Evolutionary conservation across 2,113 vertebrate genomes (phyloP).

Genomic region (Piaya cayana): DNA sequence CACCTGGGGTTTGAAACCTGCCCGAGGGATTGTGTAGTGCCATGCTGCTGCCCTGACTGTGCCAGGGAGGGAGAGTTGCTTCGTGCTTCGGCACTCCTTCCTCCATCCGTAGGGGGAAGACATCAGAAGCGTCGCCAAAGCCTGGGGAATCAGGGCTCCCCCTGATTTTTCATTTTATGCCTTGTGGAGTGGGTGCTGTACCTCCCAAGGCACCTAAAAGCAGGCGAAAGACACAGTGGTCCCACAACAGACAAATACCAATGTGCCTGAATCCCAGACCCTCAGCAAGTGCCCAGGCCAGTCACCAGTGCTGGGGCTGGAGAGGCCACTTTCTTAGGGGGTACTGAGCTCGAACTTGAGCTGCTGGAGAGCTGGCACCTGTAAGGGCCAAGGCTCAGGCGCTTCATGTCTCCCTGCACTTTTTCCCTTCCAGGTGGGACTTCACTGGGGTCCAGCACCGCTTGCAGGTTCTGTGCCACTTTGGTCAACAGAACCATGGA

Average conservation of each 20-base stretch:
- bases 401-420: background rate
- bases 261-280: background rate
- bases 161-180: background rate
- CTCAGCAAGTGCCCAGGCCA: background rate
- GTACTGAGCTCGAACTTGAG: background rate
- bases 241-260: background rate
- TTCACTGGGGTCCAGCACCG: background rate
- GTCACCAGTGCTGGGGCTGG: fast-evolving
- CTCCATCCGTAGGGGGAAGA: background rate
- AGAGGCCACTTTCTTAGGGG: fast-evolving
- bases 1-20: background rate
- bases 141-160: background rate
- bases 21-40: background rate
- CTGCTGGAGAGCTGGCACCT: background rate
- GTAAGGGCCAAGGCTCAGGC: background rate
- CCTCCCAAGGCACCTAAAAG: background rate
- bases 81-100: background rate
- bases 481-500: fast-evolving
- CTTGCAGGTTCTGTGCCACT: background rate
- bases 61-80: background rate
- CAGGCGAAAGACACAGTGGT: background rate
- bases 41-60: background rate
- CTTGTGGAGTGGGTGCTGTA: background rate
- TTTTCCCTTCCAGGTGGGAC: background rate
- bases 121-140: background rate